Base-by-base conservation (phyloP, 2,113 vertebrate genomes). In the Pycnonotus jocosus region DNA sequence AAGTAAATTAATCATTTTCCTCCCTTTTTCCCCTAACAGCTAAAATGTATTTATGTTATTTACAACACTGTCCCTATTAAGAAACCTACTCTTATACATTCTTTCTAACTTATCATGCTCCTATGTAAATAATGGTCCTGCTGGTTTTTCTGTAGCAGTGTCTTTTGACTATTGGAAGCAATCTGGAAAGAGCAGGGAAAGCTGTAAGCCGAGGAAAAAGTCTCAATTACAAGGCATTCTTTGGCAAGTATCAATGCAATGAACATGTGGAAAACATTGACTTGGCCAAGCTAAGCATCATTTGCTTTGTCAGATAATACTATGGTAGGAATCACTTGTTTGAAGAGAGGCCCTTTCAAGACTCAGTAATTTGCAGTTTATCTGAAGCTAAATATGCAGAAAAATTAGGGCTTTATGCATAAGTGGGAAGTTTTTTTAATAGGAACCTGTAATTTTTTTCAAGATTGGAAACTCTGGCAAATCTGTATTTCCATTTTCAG, bases 251-350 rank as follows among this genome's bases (percentile, higher is more conserved):
- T 76, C 70, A 85, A 10, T 33, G 60, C 61, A 92, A 53, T 6
- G 85, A 85, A 89, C 90, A 88, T 95, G 70, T 90, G 93, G 79
- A 65, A 92, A 92, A 90, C 58, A 81, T 69, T 50, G 66, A 82
- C 58, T 61, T 61, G 79, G 71, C 62, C 79, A 88, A 69, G 45
- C 61, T 60, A 76, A 78, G 37, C n/a, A 19, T 70, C 45, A 33
- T 38, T 92, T 9, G 77, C 50, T 80, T 86, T 65, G 44, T 93
- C 61, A 80, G 61, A 82, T 24, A 81, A 40, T 72, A 47, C 25
- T 45, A 20, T 12, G 70, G 62, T 51, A 82, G 22, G 23, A 88
- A 85, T 53, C n/a, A n/a, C 53, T 95, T 93, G 31, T 66, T 82
- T 60, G 4, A 7, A 40, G 37, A 57, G 62, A 20, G 44, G 6